A percentile compares a stretch with the other conserved stretches of the same genome.
phyloP scores from a whole-genome alignment of 1,140 invertebrate genomes.

The Lordiphosa stackelbergi region DNA sequence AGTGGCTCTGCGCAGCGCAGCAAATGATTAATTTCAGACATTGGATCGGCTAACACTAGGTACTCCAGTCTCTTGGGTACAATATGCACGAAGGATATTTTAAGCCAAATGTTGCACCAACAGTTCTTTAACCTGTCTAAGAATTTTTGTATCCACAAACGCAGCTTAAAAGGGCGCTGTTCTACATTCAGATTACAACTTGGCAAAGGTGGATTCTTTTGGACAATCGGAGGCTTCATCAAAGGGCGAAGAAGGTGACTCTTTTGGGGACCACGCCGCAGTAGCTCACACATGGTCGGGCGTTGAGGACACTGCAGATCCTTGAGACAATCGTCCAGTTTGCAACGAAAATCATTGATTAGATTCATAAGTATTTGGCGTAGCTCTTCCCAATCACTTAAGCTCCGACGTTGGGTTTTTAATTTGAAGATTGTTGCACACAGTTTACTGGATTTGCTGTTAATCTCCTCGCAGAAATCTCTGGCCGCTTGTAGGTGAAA shows the following conservation, averaged over 20 bases:
- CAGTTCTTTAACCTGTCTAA: too few species aligned
- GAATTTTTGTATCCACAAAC: too few species aligned
- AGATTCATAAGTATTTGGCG: slow-evolving; percentile 4
- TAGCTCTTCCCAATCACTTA: slow-evolving; percentile 15
- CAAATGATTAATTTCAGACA: slow-evolving; percentile 16
- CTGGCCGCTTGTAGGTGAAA: slow-evolving; percentile 32
- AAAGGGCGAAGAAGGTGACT: too few species aligned
- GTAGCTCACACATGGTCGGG: background rate
- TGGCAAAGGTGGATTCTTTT: too few species aligned
- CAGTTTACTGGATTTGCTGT: background rate
- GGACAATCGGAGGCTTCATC: too few species aligned
- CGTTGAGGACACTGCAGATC: background rate
- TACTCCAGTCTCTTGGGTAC: background rate
- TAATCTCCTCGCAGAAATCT: slow-evolving; percentile 24
- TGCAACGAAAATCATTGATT: slow-evolving; percentile 6
- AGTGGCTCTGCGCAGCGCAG: slow-evolving; percentile 13
- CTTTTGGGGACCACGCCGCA: too few species aligned
- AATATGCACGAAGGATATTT: background rate
- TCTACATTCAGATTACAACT: too few species aligned
- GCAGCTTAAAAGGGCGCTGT: too few species aligned
- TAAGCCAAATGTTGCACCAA: background rate
- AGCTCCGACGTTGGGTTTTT: too few species aligned
- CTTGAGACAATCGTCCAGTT: background rate
- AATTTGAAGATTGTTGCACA: background rate
- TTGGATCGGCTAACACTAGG: background rate